These are phyloP conservation scores for Gallirallus australis DNA, from an alignment of 2,797 vertebrate species.

Conservation along the genomic window DNA sequence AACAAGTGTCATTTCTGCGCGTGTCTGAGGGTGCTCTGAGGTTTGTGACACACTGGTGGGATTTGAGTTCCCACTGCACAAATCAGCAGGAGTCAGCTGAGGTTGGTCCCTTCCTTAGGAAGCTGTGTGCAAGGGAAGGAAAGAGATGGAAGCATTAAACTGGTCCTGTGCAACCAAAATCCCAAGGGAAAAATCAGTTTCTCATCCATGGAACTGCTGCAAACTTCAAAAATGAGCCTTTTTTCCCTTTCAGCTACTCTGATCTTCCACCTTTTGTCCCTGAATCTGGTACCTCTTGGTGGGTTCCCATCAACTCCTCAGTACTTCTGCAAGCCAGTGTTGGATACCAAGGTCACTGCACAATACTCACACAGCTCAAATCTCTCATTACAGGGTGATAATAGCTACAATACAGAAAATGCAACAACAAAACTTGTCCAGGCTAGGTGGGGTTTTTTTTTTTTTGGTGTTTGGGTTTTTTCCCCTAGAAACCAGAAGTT, in stretches of 20 bases:
- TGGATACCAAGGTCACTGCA: neutral
- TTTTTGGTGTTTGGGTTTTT: too few relatives aligned
- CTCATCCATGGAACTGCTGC: neutral
- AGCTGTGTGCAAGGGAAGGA: neutral
- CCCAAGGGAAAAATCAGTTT: neutral
- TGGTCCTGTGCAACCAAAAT: neutral
- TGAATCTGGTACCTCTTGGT: neutral
- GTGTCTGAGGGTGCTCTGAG: neutral
- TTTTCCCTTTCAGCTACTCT: neutral
- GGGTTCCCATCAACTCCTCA: neutral
- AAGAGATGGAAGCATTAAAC: neutral
- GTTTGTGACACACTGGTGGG: neutral
- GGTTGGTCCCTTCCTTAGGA: neutral
- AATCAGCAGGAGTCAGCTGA: neutral
- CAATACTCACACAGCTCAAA: neutral
- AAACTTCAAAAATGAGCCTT: neutral
- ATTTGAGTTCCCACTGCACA: neutral
- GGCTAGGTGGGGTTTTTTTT: neutral
- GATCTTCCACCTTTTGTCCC: neutral
- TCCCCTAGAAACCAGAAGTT: neutral
- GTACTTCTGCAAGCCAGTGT: neutral
- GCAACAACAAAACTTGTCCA: neutral
- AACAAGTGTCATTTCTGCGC: neutral
- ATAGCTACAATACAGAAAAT: neutral
- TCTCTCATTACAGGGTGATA: neutral